These are phyloP conservation scores for Heteronetta atricapilla DNA, from an alignment of 2,113 vertebrate species.

Conservation along the genomic window DNA sequence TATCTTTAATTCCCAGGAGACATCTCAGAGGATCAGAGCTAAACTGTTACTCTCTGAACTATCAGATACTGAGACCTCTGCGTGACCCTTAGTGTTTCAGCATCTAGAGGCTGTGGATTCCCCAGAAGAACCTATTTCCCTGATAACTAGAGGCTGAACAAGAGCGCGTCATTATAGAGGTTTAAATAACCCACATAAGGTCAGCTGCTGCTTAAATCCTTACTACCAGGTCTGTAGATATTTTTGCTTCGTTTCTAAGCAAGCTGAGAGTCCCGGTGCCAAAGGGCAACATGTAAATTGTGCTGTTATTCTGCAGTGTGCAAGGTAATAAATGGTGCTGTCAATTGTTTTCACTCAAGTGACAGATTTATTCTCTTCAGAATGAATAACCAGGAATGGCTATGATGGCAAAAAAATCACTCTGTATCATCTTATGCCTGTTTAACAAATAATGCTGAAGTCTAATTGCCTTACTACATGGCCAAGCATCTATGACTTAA, in stretches of 20 bases:
- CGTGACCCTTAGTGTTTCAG: neutral
- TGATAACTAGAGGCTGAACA: slow-evolving; percentile 15
- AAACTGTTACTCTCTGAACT: slow-evolving; percentile 37
- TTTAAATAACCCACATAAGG: slow-evolving; percentile 48
- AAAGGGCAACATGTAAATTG: slow-evolving; percentile 74
- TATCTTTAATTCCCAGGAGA: slow-evolving; percentile 43
- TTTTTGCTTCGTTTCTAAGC: slow-evolving; percentile 39
- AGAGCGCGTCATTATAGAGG: neutral
- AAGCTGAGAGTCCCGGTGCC: slow-evolving; percentile 24
- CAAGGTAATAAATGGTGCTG: slow-evolving; percentile 74
- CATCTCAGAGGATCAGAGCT: slow-evolving; percentile 26
- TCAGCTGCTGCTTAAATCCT: slow-evolving; percentile 42
- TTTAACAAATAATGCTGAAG: slow-evolving; percentile 60
- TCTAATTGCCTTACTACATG: slow-evolving; percentile 33
- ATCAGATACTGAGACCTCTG: slow-evolving; percentile 31
- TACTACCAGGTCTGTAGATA: neutral
- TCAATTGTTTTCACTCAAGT: slow-evolving; percentile 72
- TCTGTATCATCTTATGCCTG: slow-evolving; percentile 32
- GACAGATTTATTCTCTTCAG: slow-evolving; percentile 71
- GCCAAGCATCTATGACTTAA: slow-evolving; percentile 11
- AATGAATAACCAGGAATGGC: slow-evolving; percentile 35
- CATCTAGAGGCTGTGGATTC: slow-evolving; percentile 21
- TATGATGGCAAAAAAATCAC: slow-evolving; percentile 64
- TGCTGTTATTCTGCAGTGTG: slow-evolving; percentile 65
- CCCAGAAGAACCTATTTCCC: slow-evolving; percentile 5